These are phyloP conservation scores for Pagetopsis macropterus DNA, from an alignment of 2,797 vertebrate species.

Conservation along the genomic window DNA sequence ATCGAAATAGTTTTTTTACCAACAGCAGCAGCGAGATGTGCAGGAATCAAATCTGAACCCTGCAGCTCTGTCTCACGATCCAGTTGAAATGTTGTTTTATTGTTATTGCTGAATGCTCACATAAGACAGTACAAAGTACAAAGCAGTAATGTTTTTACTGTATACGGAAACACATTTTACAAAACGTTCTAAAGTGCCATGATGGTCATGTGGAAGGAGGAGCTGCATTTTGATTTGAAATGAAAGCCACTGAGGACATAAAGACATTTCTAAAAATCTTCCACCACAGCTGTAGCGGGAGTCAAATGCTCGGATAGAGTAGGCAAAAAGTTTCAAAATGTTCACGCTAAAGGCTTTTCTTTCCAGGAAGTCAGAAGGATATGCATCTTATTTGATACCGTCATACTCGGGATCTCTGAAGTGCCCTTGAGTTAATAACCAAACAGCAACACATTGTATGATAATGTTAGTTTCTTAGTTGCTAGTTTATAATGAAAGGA, in stretches of 20 bases:
- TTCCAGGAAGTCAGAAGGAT: background rate
- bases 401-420: background rate
- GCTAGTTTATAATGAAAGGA: background rate
- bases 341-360: background rate
- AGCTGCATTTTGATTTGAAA: background rate
- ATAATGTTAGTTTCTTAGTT: background rate
- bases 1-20: slow-evolving; percentile 53
- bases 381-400: background rate
- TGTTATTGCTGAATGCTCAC: slow-evolving; percentile 12
- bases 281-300: background rate
- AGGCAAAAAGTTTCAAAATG: background rate
- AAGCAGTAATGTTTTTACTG: background rate
- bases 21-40: slow-evolving; percentile 39
- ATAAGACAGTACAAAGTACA: background rate
- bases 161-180: background rate
- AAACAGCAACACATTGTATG: background rate
- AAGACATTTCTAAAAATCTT: background rate
- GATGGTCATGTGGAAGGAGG: background rate
- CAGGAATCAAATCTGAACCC: slow-evolving; percentile 45
- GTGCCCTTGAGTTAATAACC: background rate
- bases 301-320: background rate
- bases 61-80: slow-evolving; percentile 35
- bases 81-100: slow-evolving; percentile 47
- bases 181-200: no score
- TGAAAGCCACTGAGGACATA: background rate